phyloP scores from a whole-genome alignment of 2,888 invertebrate species.

The Pseudanteris insignis region DNA sequence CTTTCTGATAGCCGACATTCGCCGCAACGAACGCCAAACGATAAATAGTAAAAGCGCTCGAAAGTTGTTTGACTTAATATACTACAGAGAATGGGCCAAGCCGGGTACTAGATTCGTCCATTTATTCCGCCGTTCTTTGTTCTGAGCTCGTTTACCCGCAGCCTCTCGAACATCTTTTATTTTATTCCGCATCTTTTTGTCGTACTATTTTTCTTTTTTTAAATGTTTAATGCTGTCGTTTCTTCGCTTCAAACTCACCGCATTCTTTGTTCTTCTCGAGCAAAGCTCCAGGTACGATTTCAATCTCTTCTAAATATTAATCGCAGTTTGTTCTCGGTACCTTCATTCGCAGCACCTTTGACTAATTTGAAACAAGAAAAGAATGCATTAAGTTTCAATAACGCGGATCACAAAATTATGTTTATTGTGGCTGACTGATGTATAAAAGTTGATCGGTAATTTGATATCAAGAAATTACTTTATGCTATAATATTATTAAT shows the following conservation, averaged over 20 bases:
- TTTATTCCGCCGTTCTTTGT: constrained; percentile 41
- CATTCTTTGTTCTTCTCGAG: constrained; percentile 21
- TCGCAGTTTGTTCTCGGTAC: constrained; percentile 14
- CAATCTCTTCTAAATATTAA: constrained; percentile 13
- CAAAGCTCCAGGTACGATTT: constrained; percentile 15
- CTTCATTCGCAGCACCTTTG: too few species aligned
- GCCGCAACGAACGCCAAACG: constrained; percentile 32
- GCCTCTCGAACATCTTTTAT: constrained; percentile 40
- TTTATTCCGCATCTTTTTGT: constrained; percentile 32
- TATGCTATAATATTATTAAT: too few species aligned
- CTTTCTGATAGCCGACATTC: constrained; percentile 36
- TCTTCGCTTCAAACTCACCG: constrained; percentile 31
- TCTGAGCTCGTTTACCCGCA: constrained; percentile 36
- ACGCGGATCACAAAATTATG: too few species aligned
- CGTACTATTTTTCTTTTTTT: constrained; percentile 22
- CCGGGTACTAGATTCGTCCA: constrained; percentile 41
- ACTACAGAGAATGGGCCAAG: constrained; percentile 42
- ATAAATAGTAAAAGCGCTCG: constrained; percentile 43
- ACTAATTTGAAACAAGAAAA: constrained; percentile 1
- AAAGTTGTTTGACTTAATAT: constrained; percentile 46
- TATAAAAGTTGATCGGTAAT: too few species aligned
- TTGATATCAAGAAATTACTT: too few species aligned
- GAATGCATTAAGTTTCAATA: too few species aligned
- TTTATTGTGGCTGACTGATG: too few species aligned
- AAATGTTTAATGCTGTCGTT: constrained; percentile 15